phyloP scores from a whole-genome alignment of 2,797 vertebrate species.

The Heterohyrax brucei region DNA sequence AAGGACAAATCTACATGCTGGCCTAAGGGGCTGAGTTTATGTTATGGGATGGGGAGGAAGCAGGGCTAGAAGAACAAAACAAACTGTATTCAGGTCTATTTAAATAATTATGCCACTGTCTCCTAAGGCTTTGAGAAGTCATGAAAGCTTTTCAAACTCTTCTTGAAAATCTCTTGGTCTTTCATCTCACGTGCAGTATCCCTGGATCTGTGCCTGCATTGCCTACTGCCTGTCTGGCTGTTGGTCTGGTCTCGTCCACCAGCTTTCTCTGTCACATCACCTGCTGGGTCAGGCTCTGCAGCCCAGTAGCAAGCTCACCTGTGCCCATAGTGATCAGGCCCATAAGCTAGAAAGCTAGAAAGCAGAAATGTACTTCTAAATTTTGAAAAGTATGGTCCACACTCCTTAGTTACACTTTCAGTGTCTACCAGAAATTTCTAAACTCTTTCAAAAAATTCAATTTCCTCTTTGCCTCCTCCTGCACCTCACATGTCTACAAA shows the following conservation, averaged over 20 bases:
- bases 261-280: no score
- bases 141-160: rapidly evolving
- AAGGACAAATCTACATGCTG: background rate
- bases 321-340: background rate
- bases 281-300: background rate
- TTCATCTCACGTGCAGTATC: rapidly evolving
- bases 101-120: background rate
- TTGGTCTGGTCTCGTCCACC: no score
- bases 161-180: background rate
- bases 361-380: no score
- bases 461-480: background rate
- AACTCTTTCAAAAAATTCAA: background rate
- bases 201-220: background rate
- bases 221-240: background rate
- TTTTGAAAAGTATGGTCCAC: background rate
- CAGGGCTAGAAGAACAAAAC: background rate
- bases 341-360: background rate
- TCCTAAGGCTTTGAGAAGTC: background rate
- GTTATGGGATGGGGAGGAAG: background rate
- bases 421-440: background rate
- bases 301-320: background rate
- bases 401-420: background rate
- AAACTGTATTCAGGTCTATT: background rate
- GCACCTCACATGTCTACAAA: background rate
- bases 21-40: background rate